Conservation (phyloP, 64 coral and sea anemone genomes). For the Porites australiensis region DNA sequence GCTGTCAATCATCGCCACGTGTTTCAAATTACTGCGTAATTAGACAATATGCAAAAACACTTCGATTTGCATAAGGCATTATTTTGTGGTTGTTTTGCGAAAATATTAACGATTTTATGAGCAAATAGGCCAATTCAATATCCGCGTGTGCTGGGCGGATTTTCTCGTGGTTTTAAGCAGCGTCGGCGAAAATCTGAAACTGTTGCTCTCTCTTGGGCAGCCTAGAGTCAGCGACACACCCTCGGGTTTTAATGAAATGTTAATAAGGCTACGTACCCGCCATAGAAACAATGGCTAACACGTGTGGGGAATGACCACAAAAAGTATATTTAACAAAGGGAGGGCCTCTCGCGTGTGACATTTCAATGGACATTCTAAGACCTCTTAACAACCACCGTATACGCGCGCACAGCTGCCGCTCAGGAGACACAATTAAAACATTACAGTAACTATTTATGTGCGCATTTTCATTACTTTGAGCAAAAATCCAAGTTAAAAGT, state of each 20-base stretch:
- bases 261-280: slow-evolving; percentile 85
- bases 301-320: slow-evolving; percentile 97
- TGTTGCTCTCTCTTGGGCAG: slow-evolving; percentile 46
- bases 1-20: slow-evolving; percentile 97
- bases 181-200: slow-evolving; percentile 9
- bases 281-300: slow-evolving; percentile 91
- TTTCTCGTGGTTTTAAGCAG: background rate
- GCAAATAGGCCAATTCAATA: slow-evolving; percentile 51
- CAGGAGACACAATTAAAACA: slow-evolving; percentile 92
- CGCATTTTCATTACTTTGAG: too few relatives aligned
- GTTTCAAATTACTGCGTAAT: slow-evolving; percentile 98
- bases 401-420: slow-evolving; percentile 73
- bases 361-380: slow-evolving; percentile 98
- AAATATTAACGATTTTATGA: slow-evolving; percentile 50
- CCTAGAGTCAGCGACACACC: slow-evolving; percentile 56
- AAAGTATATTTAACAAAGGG: slow-evolving; percentile 96
- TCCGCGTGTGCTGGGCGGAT: background rate
- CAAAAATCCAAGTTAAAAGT: too few relatives aligned
- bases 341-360: slow-evolving; percentile 90
- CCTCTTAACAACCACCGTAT: slow-evolving; percentile 97
- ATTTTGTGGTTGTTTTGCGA: slow-evolving; percentile 63
- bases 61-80: slow-evolving; percentile 92
- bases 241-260: slow-evolving; percentile 95
- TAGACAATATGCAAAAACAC: slow-evolving; percentile 92
- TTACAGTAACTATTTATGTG: too few relatives aligned